Percentiles rank a stretch among this genome's conserved stretches.
These are phyloP conservation scores for Lutjanus campechanus DNA, from an alignment of 2,797 vertebrate genomes.

Conservation along the genomic window DNA sequence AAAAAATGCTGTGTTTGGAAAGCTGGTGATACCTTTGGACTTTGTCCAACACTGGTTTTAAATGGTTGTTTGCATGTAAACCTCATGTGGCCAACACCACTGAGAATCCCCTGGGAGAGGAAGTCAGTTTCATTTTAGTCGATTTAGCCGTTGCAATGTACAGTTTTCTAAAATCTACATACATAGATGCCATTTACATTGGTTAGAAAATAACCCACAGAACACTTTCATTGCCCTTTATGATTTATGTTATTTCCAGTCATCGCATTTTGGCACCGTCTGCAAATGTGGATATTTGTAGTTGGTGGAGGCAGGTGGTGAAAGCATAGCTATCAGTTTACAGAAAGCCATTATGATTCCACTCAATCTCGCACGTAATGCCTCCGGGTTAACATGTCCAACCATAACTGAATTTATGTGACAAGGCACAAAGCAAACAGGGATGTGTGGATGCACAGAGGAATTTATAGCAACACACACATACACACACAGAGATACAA, in stretches of 20 bases:
- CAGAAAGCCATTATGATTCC: conserved; percentile 68
- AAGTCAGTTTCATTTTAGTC: conserved; percentile 53
- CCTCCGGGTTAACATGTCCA: conserved; percentile 60
- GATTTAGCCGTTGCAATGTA: conserved; percentile 38
- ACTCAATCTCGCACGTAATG: conserved; percentile 51
- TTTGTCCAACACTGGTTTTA: conserved; percentile 40
- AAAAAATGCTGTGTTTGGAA: conserved; percentile 62
- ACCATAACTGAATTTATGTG: conserved; percentile 69
- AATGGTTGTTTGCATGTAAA: conserved; percentile 56
- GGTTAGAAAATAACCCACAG: conserved; percentile 46
- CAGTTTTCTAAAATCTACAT: conserved; percentile 33
- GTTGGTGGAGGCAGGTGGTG: conserved; percentile 57
- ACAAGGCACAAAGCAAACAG: conserved; percentile 51
- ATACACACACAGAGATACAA: conserved; percentile 16
- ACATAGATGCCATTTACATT: conserved; percentile 27
- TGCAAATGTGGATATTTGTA: conserved; percentile 57
- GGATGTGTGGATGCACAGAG: conserved; percentile 36
- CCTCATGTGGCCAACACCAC: conserved; percentile 22
- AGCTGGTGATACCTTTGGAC: conserved; percentile 67
- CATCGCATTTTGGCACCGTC: conserved; percentile 53
- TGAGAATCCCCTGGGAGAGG: conserved; percentile 41
- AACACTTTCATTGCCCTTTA: conserved; percentile 34
- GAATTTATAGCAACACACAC: conserved; percentile 18
- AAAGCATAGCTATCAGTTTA: conserved; percentile 68
- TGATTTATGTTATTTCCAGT: conserved; percentile 59